Conservation (phyloP, 2,113 vertebrate species). For the Orientallactaga bullata region DNA sequence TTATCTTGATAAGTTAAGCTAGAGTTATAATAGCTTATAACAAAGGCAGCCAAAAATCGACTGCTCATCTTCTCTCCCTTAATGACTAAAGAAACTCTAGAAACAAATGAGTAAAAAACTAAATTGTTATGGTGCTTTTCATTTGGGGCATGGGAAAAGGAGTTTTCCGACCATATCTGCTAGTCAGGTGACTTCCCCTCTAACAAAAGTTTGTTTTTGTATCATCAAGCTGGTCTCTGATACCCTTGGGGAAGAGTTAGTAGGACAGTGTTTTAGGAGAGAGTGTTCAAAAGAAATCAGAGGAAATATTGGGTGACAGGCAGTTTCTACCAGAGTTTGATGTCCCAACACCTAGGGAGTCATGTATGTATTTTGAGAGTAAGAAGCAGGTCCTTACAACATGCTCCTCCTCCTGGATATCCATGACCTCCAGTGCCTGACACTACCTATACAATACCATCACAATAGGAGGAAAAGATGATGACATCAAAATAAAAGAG, state of each 20-base stretch:
- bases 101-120: not conserved
- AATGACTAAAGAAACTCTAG: slow-evolving; percentile 18
- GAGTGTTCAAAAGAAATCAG: not conserved
- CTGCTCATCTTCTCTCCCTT: not conserved
- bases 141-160: not conserved
- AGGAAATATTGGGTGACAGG: not conserved
- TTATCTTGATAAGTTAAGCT: not conserved
- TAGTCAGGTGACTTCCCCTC: not conserved
- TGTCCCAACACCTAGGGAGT: not conserved
- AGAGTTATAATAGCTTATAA: not conserved
- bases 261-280: not conserved
- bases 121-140: slow-evolving; percentile 9
- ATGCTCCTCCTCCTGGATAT: no score
- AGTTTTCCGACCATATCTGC: not conserved
- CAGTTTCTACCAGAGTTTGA: not conserved
- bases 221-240: not conserved
- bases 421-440: no score
- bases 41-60: slow-evolving; percentile 33
- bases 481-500: no score
- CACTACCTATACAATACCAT: no score
- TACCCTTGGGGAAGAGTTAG: not conserved
- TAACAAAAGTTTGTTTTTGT: not conserved
- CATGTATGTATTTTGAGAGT: not conserved
- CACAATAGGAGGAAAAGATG: no score
- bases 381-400: no score